A percentile compares a stretch with the other conserved stretches of the same genome.
phyloP scores from a whole-genome alignment of 2,797 vertebrate species.

The Rhinogobio ventralis region DNA sequence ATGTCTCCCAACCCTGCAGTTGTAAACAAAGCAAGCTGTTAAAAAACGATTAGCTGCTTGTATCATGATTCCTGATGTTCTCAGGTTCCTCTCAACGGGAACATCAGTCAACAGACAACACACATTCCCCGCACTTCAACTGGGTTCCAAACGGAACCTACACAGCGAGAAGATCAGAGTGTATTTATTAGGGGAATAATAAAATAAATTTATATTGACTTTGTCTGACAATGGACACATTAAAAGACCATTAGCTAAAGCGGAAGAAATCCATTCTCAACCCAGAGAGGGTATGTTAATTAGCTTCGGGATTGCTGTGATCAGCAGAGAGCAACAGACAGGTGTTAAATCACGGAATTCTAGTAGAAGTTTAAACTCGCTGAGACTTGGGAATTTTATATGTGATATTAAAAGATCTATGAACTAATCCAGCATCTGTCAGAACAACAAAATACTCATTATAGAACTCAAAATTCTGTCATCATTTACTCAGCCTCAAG shows the following conservation, averaged over 20 bases:
- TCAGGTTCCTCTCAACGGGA: not conserved
- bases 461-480: not conserved
- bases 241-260: conserved; percentile 65
- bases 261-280: conserved; percentile 53
- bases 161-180: conserved; percentile 15
- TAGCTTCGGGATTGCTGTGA: conserved; percentile 27
- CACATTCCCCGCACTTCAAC: not conserved
- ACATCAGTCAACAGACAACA: conserved; percentile 16
- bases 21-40: conserved; percentile 56
- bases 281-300: conserved; percentile 51
- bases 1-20: conserved; percentile 21
- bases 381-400: conserved; percentile 12
- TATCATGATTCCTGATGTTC: conserved; percentile 26
- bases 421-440: conserved; percentile 7
- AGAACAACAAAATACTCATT: not conserved
- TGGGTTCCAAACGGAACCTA: not conserved
- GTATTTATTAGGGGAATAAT: conserved; percentile 56
- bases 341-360: conserved; percentile 39
- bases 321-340: conserved; percentile 31
- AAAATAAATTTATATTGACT: conserved; percentile 67
- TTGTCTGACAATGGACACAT: conserved; percentile 63
- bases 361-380: conserved; percentile 18
- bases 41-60: conserved; percentile 53
- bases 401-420: not conserved
- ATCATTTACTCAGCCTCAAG: not conserved